A percentile compares a stretch with the other conserved stretches of the same genome.
Conservation (phyloP, 2,888 invertebrate species). For the Steinernema carpocapsae region DNA sequence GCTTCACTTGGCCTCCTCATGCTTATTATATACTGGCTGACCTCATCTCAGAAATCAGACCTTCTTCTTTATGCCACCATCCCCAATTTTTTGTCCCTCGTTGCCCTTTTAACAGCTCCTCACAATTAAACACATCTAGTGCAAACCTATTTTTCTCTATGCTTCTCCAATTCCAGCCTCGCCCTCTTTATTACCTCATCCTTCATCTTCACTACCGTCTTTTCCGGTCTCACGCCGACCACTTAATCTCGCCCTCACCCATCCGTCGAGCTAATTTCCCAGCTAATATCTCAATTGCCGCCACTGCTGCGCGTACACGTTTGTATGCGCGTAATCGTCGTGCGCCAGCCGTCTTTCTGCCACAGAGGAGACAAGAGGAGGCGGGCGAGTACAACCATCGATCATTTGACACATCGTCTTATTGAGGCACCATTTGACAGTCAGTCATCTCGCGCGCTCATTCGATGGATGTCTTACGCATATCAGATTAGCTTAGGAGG, state of each 20-base stretch:
- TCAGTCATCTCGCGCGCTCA: not conserved
- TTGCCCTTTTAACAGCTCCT: too few relatives aligned
- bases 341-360: not conserved
- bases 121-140: too few relatives aligned
- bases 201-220: slow-evolving; percentile 21
- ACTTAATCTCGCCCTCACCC: slow-evolving; percentile 30
- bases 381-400: slow-evolving; percentile 27
- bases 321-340: slow-evolving; percentile 11
- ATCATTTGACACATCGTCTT: slow-evolving; percentile 25
- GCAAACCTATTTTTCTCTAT: too few relatives aligned
- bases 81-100: too few relatives aligned
- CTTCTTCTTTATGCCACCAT: too few relatives aligned
- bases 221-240: not conserved
- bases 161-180: too few relatives aligned
- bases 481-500: not conserved
- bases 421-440: slow-evolving; percentile 12
- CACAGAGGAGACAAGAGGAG: not conserved
- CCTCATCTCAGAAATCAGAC: too few relatives aligned
- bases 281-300: slow-evolving; percentile 25
- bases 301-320: not conserved
- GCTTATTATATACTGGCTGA: too few relatives aligned
- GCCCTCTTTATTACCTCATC: slow-evolving; percentile 31
- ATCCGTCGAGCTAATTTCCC: slow-evolving; percentile 31
- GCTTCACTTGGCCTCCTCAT: too few relatives aligned
- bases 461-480: slow-evolving; percentile 3